Evolutionary conservation across 53 echinoderm and acorn worm genomes (phyloP).

Genomic region (Actinopyga echinites): DNA sequence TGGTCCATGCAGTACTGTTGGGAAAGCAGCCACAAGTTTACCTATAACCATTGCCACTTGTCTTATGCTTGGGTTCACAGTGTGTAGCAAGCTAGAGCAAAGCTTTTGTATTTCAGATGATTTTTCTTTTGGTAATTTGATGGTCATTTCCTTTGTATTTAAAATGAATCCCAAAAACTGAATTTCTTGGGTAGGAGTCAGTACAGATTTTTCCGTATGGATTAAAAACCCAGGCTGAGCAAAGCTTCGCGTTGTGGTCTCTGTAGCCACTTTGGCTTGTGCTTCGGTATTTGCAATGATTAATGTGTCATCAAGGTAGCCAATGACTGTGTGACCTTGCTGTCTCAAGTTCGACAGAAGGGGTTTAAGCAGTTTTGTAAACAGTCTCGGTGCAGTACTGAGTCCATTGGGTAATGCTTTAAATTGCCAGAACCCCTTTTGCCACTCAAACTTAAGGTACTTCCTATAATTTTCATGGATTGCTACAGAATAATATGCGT

Average conservation of each 20-base stretch:
- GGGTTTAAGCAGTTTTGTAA: too few species aligned
- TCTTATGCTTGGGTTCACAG: not conserved
- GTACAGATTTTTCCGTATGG: conserved; percentile 21
- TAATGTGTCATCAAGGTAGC: conserved; percentile 40
- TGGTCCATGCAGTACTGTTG: conserved; percentile 59
- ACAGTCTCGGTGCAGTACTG: too few species aligned
- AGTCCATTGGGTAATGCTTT: too few species aligned
- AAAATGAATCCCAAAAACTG: too few species aligned
- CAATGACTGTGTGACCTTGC: conserved; percentile 16
- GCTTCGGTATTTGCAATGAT: not conserved
- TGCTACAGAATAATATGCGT: conserved; percentile 56
- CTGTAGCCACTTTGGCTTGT: not conserved
- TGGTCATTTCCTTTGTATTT: conserved; percentile 6
- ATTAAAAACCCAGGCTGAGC: conserved; percentile 42
- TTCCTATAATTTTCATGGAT: conserved; percentile 20
- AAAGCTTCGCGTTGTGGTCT: not conserved
- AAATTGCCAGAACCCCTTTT: too few species aligned
- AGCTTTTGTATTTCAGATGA: conserved; percentile 17
- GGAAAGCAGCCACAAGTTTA: conserved; percentile 51
- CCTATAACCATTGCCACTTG: conserved; percentile 58
- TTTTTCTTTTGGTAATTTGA: conserved; percentile 29
- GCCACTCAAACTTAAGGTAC: conserved; percentile 24
- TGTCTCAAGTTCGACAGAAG: conserved; percentile 11
- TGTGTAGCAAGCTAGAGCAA: conserved; percentile 7
- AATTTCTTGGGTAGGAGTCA: too few species aligned